Conservation (phyloP, 2,888 invertebrate species). For the Hyalella azteca region DNA sequence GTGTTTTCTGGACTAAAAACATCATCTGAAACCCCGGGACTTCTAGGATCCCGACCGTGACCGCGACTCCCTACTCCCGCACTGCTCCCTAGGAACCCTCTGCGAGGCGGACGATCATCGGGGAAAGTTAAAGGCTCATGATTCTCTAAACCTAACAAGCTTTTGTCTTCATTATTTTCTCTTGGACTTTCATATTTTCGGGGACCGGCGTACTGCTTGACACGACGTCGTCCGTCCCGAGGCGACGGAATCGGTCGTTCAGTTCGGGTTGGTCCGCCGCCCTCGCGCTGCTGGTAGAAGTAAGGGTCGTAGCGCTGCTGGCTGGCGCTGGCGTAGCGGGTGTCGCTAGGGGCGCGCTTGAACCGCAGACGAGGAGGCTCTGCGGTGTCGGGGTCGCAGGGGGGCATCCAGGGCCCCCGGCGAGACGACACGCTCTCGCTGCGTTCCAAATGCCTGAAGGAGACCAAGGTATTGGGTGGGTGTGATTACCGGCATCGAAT, state of each 20-base stretch:
- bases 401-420: slow-evolving; percentile 15
- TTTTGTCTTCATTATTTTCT: not conserved
- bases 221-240: not conserved
- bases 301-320: slow-evolving; percentile 50
- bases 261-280: slow-evolving; percentile 43
- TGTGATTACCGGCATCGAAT: too few relatives aligned
- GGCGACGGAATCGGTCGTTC: slow-evolving; percentile 2
- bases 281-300: slow-evolving; percentile 50
- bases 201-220: slow-evolving; percentile 46
- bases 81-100: not conserved
- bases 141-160: not conserved
- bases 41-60: slow-evolving; percentile 29
- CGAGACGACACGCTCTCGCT: slow-evolving; percentile 11
- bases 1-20: slow-evolving; percentile 42
- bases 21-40: slow-evolving; percentile 41
- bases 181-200: slow-evolving; percentile 40
- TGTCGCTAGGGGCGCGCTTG: slow-evolving; percentile 43
- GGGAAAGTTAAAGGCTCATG: not conserved
- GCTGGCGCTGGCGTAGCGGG: slow-evolving; percentile 40
- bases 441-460: not conserved
- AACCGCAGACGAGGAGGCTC: slow-evolving; percentile 22
- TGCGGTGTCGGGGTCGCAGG: not conserved
- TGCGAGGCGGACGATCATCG: not conserved
- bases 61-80: not conserved
- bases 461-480: too few relatives aligned